Base-by-base conservation (phyloP, 2,113 vertebrate genomes). In the Solea solea region DNA sequence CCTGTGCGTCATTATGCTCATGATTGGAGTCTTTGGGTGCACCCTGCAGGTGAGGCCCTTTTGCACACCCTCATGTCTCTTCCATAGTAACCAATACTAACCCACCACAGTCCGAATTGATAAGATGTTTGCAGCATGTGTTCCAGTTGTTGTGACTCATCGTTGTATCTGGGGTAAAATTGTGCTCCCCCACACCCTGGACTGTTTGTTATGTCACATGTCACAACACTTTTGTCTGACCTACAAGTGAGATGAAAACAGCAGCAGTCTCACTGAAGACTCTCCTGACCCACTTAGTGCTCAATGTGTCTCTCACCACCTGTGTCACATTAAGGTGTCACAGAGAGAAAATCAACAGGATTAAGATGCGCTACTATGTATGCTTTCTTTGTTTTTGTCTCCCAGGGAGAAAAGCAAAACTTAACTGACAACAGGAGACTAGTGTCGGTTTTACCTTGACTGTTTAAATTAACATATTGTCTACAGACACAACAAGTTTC, bases 11-110 rank as follows among this genome's bases (percentile, higher is more conserved):
- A 93, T 92, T 34, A 97, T 97, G 96, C 90, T 97, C 28, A 97
- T 97, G 96, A 95, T 97, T 1, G 96, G 95, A 16, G 95, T 97
- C 63, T 97, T 97, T 10, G 95, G 96, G 25, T 96, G 96, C 87
- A 97, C 96, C 1, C 80, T 97, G 55, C 96, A 97, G 94, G 95
- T 95, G 85, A 86, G 88, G 45, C 58, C 5, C 34, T 60, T 46
- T 14, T 56, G n/a, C 9, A 50, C 42, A 51, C 15, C 21, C 52
- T 13, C 10, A 41, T 64, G 25, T 34, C 34, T 34, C 34, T 34
- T 21, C 13, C 25, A 15, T 51, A 34, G 45, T 14, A 49, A 45
- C 28, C 21, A 25, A 52, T 64, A 53, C 44, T 48, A 12, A 64
- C 48, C 7, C 50, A 12, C 14, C 16, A 41, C 10, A 48, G 34